These are phyloP conservation scores for Guaruba guarouba DNA, from an alignment of 2,113 vertebrate genomes.

Conservation along the genomic window DNA sequence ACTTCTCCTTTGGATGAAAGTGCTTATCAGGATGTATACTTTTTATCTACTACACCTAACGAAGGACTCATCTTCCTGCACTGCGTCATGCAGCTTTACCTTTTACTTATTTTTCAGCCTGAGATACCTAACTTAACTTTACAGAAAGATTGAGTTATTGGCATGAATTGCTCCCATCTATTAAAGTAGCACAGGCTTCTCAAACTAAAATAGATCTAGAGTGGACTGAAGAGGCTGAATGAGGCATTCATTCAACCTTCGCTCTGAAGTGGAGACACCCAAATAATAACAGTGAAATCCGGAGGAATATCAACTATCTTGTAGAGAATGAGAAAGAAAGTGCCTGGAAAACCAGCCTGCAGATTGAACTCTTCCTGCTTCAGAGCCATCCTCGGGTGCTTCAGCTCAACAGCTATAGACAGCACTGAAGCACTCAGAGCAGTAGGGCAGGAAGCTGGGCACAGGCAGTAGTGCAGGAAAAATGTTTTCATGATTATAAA, in stretches of 20 bases:
- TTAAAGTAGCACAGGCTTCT: conserved; percentile 5
- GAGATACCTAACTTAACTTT: conserved; percentile 10
- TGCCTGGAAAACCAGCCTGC: conserved; percentile 36
- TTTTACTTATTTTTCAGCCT: neutral
- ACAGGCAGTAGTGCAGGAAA: conserved; percentile 12
- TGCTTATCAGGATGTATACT: neutral
- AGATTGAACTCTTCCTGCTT: conserved; percentile 64
- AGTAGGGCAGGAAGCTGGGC: conserved; percentile 58
- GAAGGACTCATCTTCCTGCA: neutral
- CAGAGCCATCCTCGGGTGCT: conserved; percentile 61
- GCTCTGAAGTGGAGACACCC: conserved; percentile 32
- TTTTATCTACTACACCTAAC: neutral
- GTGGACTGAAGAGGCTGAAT: conserved; percentile 64
- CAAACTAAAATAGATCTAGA: conserved; percentile 61
- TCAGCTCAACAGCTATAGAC: conserved; percentile 62
- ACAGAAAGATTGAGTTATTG: neutral
- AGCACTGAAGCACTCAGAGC: conserved; percentile 42
- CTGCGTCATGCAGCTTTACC: neutral
- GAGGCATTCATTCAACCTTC: conserved; percentile 47
- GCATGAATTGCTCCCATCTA: neutral
- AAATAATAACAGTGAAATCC: conserved; percentile 44
- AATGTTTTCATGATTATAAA: conserved; percentile 33
- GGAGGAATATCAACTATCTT: conserved; percentile 41
- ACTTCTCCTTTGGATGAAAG: neutral
- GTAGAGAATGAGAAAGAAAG: conserved; percentile 54